Base-by-base conservation (phyloP, 35 echinoderm and acorn worm species). In the Lytechinus pictus region DNA sequence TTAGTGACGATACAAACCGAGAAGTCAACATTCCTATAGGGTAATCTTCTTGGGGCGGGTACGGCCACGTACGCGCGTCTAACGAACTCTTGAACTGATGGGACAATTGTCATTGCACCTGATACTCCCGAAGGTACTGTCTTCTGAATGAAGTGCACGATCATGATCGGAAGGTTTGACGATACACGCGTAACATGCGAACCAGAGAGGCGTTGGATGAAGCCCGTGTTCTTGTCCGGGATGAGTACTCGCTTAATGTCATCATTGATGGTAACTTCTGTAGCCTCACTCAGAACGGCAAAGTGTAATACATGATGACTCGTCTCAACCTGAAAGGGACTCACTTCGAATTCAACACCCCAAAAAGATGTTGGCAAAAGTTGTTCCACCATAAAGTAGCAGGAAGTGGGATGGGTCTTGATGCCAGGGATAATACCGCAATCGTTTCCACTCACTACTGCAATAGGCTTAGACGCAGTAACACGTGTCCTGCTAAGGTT, bases 321-420 rank as follows among this genome's bases (percentile, higher is more conserved):
- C 8, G 66, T 79, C 7, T 79, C 66, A 24, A 24, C 19, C 21
- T n/a, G 19, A 24, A 79, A 79, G 16, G 66, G 66, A 24, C 66
- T 79, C 6, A 79, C 66, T 79, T 79, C 66, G 7, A 79, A 79
- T 24, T 79, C 66, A 24, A 79, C 66, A 24, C 66, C 66, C 66
- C 66, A 79, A 24, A 24, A 79, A n/a, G 66, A 79, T 16, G 66
- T 79, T 79, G 66, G 66, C 19, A 79, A 7, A 4, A 79, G 21
- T n/a, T 79, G 66, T 24, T 79, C 66, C 21, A 79, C 66, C 66
- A 79, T 79, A 79, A 79, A 79, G 66, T 79, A 79, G 66, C 66
- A 79, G n/a, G 66, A n/a, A n/a, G 19, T 24, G 16, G 16, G n/a
- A 79, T 4, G n/a, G 66, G 0, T 16, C 19, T n/a, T 14, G n/a